Evolutionary conservation across 2,113 vertebrate genomes (phyloP), one percentile per base, ranked within the genome.

Genomic region (Charina bottae): DNA sequence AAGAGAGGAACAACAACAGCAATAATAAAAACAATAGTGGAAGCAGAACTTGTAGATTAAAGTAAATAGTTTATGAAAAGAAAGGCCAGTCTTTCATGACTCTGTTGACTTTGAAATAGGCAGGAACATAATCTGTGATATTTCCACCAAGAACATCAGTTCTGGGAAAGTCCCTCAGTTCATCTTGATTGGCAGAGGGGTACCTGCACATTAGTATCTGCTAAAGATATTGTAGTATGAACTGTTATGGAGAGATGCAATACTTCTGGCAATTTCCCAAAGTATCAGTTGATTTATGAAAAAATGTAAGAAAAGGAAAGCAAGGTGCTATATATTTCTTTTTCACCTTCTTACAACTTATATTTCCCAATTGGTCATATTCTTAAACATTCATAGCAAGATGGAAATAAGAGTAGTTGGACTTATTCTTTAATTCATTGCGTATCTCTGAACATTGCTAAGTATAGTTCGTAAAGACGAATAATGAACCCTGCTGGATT

Each of bases 381-480:
- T 86, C 37, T 24, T 87, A 49, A 4, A 87, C 91, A 93, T 59
- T 33, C 87, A 91, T 55, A 60, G 72, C 59, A 42, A 53, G 42
- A 92, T 93, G 42, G 37, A 58, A 13, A 6, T 46, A 53, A 4
- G 13, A 90, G 19, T 0, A 59, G 92, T 84, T 53, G 0, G 85
- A 59, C 53, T 87, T 11, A 72, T 85, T 6, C 2, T 91, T 94
- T 92, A 10, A 19, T 91, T 87, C 21, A 26, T 83, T 93, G 37
- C 55, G 54, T 64, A 10, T 85, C 88, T 90, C 62, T 83, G 60
- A 93, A 83, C 88, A 33, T 89, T 90, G 37, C 37, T 83, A 94
- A 42, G 1, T 12, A 19, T 93, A 90, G 59, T 9, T 2, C 42
- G 83, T 85, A 55, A 94, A 93, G 21, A 87, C 60, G 55, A 94